Evolutionary conservation across 92 coral and sea anemone species (phyloP), one percentile per base, ranked within the genome.

Genomic region (Phenganax marumi): DNA sequence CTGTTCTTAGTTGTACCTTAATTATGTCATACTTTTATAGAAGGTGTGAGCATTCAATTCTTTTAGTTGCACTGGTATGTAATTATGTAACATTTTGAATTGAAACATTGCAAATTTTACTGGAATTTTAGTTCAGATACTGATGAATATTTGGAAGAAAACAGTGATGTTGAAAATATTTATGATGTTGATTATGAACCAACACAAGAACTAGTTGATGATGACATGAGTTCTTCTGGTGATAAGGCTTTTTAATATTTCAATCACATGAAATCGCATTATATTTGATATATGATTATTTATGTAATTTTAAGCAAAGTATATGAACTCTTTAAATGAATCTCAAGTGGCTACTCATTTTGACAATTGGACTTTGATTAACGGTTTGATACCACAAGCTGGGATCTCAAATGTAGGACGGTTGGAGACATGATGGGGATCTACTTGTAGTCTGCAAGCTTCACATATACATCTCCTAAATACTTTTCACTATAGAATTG

Each of bases 131-230:
- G 75, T 48, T 69, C 75, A 11, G 75, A 69, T 69, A 69, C 9
- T 24, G 75, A 14, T 3, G 33, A 33, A 12, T 14, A 22, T 12
- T 65, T 22, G 12, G 72, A 69, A 25, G 75, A 69, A 9, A 69
- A 18, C 50, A 69, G 75, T 69, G 75, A 14, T 56, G 43, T 33
- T 33, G 43, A 33, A 33, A 33, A 33, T 33, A 33, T 33, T 33
- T 33, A 33, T 33, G 43, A 12, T 26, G 50, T 24, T 9, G 50
- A 69, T 18, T 69, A 69, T 69, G 52, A 69, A 11, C 75, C 75
- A 24, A 24, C 9, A 69, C 48, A 25, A 69, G 75, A 69, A 26
- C 50, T 11, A 69, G 12, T 69, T 69, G 75, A 69, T 69, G 75
- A 69, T 69, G 43, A 33, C 5, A 33, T 33, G 43, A 26, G 50